These are phyloP conservation scores for Misgurnus anguillicaudatus DNA, from an alignment of 2,113 vertebrate species.

Conservation along the genomic window DNA sequence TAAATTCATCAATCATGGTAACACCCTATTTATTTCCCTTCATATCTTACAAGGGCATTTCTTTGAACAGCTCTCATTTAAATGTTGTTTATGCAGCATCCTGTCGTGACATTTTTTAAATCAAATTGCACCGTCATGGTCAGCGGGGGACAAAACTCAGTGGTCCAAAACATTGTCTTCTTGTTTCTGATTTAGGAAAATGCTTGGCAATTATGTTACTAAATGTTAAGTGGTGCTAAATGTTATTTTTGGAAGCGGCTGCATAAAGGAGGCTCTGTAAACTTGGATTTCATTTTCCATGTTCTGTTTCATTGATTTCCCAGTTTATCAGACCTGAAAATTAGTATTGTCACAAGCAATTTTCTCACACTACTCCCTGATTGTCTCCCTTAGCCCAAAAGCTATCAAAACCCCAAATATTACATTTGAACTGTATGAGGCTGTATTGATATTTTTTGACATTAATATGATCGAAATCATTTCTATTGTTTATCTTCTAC, in stretches of 20 bases:
- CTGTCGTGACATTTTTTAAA: neutral
- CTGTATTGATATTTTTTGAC: conserved; percentile 54
- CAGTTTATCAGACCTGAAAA: conserved; percentile 49
- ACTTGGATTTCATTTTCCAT: conserved; percentile 10
- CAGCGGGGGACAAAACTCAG: neutral
- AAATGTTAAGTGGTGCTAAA: neutral
- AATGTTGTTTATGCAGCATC: conserved; percentile 23
- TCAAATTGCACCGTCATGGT: conserved; percentile 15
- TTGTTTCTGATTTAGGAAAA: neutral
- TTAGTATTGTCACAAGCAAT: conserved; percentile 61
- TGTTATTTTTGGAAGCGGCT: neutral
- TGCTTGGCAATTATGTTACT: conserved; percentile 23
- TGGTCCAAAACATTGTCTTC: conserved; percentile 4
- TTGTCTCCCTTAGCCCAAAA: conserved; percentile 53
- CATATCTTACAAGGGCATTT: conserved; percentile 19
- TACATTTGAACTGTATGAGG: conserved; percentile 68
- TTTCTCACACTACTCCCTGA: conserved; percentile 50
- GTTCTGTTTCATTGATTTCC: conserved; percentile 18
- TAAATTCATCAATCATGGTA: conserved; percentile 28
- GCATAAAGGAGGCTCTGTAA: neutral
- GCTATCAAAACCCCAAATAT: conserved; percentile 48
- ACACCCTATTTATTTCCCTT: conserved; percentile 22
- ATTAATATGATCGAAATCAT: conserved; percentile 65
- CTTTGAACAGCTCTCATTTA: conserved; percentile 27
- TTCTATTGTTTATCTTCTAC: conserved; percentile 34